These are phyloP conservation scores for Anguilla anguilla DNA, from an alignment of 2,797 vertebrate species.

Conservation along the genomic window DNA sequence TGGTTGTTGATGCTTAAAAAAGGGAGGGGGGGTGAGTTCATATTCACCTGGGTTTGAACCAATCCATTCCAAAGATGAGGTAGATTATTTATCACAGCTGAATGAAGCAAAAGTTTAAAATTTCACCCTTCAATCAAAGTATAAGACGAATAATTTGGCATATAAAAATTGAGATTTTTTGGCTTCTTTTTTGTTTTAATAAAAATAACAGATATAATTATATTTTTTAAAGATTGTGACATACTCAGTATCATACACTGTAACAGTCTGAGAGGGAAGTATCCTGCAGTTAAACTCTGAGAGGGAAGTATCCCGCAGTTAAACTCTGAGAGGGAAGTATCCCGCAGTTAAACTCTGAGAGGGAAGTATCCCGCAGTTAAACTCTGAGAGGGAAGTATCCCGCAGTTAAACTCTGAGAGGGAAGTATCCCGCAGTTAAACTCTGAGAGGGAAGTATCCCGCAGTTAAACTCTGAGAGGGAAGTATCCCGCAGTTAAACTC, in stretches of 20 bases:
- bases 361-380: too few species aligned
- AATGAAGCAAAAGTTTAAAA: neutral
- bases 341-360: too few species aligned
- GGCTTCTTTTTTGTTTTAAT: conserved; percentile 5
- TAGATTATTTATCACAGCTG: conserved; percentile 37
- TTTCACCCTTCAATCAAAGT: neutral
- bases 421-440: too few species aligned
- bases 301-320: too few species aligned
- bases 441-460: too few species aligned
- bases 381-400: too few species aligned
- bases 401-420: too few species aligned
- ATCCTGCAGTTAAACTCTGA: too few species aligned
- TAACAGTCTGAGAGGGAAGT: conserved; percentile 7
- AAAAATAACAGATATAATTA: conserved; percentile 9
- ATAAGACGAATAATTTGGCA: neutral
- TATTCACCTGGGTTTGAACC: neutral
- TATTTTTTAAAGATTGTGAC: conserved; percentile 10
- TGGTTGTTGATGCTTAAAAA: neutral
- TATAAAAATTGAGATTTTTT: neutral
- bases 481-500: too few species aligned
- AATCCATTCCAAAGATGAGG: conserved; percentile 34
- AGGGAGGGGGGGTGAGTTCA: neutral
- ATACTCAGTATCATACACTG: neutral
- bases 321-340: too few species aligned
- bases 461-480: too few species aligned